These are phyloP conservation scores for Candidula unifasciata DNA, from an alignment of 2,888 invertebrate species.

Conservation along the genomic window DNA sequence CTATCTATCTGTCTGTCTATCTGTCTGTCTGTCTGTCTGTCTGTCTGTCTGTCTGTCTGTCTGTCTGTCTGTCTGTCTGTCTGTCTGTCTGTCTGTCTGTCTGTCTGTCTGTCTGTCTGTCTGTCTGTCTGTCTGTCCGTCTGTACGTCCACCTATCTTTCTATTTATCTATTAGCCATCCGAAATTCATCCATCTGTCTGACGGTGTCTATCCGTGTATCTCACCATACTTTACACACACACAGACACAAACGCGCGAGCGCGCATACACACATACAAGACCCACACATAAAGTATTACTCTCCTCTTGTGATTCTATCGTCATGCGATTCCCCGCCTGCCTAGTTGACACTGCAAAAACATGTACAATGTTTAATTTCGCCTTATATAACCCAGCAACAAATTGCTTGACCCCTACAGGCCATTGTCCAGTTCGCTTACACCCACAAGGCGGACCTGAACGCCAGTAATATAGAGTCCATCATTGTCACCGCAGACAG, in stretches of 20 bases:
- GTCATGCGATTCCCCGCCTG: too few relatives aligned
- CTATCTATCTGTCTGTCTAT: too few relatives aligned
- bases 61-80: neutral
- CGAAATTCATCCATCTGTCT: neutral
- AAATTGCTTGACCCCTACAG: neutral
- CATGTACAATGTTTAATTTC: too few relatives aligned
- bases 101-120: neutral
- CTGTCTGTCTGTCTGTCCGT: neutral
- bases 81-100: neutral
- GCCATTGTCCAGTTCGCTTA: constrained; percentile 55
- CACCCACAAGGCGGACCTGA: constrained; percentile 81
- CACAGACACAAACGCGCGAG: too few relatives aligned
- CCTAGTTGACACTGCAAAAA: too few relatives aligned
- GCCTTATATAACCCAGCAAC: neutral
- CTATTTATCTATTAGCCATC: too few relatives aligned
- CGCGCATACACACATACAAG: too few relatives aligned
- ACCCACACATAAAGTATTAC: too few relatives aligned
- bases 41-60: constrained; percentile 15
- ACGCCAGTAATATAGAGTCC: constrained; percentile 84
- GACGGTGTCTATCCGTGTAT: neutral
- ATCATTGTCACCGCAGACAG: constrained; percentile 86
- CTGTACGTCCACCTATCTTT: too few relatives aligned
- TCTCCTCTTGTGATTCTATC: too few relatives aligned
- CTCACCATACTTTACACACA: neutral
- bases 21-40: neutral